Conservation (phyloP, 2,888 invertebrate species). For the Germaria angustata region DNA sequence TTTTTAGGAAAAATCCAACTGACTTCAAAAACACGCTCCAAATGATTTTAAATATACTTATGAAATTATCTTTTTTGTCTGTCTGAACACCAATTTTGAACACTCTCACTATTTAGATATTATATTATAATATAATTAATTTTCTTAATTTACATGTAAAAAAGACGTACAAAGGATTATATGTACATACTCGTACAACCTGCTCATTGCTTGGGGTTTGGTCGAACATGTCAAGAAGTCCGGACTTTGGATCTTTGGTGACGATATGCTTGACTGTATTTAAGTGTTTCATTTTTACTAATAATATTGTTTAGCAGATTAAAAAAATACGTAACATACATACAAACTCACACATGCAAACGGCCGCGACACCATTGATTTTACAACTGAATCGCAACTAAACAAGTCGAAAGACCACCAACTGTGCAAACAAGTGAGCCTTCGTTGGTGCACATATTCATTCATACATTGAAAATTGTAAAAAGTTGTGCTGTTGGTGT, state of each 20-base stretch:
- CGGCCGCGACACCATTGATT: not conserved
- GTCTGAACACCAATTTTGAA: too few species aligned
- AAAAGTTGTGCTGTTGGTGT: not conserved
- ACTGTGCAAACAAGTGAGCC: slow-evolving; percentile 46
- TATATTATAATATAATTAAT: too few species aligned
- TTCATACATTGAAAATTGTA: not conserved
- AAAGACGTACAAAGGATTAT: too few species aligned
- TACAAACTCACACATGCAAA: not conserved
- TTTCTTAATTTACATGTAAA: too few species aligned
- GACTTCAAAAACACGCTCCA: too few species aligned
- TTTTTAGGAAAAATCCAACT: too few species aligned
- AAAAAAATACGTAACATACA: not conserved
- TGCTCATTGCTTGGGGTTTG: too few species aligned
- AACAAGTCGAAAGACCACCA: slow-evolving; percentile 62
- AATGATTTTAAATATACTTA: too few species aligned
- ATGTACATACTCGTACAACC: too few species aligned
- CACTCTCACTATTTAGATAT: too few species aligned
- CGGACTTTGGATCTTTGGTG: not conserved
- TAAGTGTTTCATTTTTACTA: slow-evolving; percentile 46
- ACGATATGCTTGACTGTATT: not conserved
- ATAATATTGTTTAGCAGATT: slow-evolving; percentile 5
- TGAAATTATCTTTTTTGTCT: too few species aligned
- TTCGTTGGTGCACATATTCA: not conserved
- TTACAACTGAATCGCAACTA: slow-evolving; percentile 42
- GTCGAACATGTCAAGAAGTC: too few species aligned